Percentiles rank a stretch among this genome's conserved stretches.
Conservation (phyloP, 92 coral and sea anemone species). For the Bergia puertoricense region DNA sequence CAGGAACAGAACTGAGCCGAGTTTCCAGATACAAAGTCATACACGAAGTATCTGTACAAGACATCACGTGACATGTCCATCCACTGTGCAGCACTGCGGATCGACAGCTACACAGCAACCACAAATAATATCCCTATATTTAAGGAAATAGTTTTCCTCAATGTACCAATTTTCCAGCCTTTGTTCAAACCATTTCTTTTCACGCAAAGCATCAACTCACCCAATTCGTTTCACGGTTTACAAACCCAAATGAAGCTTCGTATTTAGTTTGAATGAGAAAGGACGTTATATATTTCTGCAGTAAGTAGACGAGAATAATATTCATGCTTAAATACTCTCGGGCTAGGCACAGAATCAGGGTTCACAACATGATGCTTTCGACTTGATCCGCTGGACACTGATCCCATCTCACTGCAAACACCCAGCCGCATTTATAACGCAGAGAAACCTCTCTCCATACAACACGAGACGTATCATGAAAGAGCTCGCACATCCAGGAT, state of each 20-base stretch:
- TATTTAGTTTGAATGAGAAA: background rate
- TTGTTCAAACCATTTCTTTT: no score
- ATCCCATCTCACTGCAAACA: background rate
- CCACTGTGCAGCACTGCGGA: no score
- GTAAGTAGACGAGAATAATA: background rate
- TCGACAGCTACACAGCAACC: no score
- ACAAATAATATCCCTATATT: no score
- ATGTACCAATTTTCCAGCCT: no score
- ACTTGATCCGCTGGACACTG: background rate
- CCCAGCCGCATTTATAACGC: background rate
- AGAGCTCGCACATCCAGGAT: constrained; percentile 34
- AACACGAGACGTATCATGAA: background rate
- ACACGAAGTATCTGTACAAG: no score
- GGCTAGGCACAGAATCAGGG: background rate
- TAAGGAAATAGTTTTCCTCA: no score
- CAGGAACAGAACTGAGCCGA: no score
- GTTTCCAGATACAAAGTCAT: no score
- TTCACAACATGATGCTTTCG: background rate
- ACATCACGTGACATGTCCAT: no score
- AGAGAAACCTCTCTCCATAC: background rate
- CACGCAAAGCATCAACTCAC: no score
- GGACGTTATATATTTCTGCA: background rate
- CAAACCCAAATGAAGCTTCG: background rate
- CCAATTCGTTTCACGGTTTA: no score
- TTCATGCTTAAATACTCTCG: background rate